Percentiles rank a stretch among this genome's conserved stretches.
Evolutionary conservation across 2,888 invertebrate species (phyloP).

Genomic region (Heliconius aoede): DNA sequence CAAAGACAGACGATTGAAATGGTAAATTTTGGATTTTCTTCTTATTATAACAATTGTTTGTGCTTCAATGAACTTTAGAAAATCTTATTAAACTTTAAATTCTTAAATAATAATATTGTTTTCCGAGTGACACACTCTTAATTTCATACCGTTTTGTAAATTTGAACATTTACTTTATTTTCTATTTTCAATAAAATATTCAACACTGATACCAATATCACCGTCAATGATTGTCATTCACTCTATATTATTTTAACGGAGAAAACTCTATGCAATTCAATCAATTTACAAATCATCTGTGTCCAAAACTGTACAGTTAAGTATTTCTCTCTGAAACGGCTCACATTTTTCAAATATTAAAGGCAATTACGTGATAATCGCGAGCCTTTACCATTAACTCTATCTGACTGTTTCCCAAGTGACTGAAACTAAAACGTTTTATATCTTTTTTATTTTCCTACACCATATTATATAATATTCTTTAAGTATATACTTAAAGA

Average conservation of each 20-base stretch:
- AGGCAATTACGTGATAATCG: background rate
- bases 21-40: slow-evolving; percentile 4
- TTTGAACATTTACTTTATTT: too few species aligned
- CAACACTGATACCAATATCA: too few species aligned
- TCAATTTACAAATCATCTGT: background rate
- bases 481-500: too few species aligned
- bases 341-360: background rate
- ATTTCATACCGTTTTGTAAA: too few species aligned
- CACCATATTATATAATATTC: too few species aligned
- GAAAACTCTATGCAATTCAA: too few species aligned
- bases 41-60: slow-evolving; percentile 16
- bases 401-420: background rate
- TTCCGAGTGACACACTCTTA: too few species aligned
- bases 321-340: background rate
- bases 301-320: background rate
- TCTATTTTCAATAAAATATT: too few species aligned
- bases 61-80: background rate
- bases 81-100: background rate
- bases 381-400: background rate
- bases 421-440: background rate
- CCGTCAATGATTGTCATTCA: too few species aligned
- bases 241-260: too few species aligned
- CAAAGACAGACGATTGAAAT: slow-evolving; percentile 32
- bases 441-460: background rate
- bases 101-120: background rate